phyloP scores from a whole-genome alignment of 2,888 invertebrate species.

The Listrodromus nycthemerus region DNA sequence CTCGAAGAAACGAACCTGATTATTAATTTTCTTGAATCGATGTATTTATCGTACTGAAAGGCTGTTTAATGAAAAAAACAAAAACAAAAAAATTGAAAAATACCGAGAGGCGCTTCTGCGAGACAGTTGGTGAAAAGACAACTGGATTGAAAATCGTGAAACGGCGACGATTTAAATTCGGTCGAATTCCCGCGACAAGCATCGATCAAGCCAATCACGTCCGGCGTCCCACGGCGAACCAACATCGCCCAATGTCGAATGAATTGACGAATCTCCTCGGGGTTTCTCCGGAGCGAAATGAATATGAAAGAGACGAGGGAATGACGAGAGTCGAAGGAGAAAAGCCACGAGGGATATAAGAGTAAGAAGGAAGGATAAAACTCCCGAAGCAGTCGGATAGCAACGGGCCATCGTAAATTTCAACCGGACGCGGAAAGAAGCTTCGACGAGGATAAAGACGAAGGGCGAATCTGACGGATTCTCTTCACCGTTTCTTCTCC shows the following conservation, averaged over 20 bases:
- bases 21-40: no score
- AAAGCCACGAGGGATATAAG: neutral
- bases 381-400: neutral
- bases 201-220: constrained; percentile 30
- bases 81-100: neutral
- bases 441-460: constrained; percentile 38
- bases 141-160: neutral
- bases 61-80: no score
- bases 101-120: no score
- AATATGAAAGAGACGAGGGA: constrained; percentile 38
- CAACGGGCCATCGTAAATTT: constrained; percentile 41
- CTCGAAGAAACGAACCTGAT: neutral
- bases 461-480: constrained; percentile 37
- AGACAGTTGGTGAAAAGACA: neutral
- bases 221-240: neutral
- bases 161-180: no score
- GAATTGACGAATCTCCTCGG: constrained; percentile 51
- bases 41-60: no score
- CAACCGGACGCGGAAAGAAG: constrained; percentile 38
- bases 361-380: neutral
- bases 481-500: neutral
- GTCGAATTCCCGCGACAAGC: constrained; percentile 1
- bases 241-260: constrained; percentile 2
- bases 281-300: constrained; percentile 6
- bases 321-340: constrained; percentile 3